Evolutionary conservation across 2,113 vertebrate genomes (phyloP), one percentile per base, ranked within the genome.

Genomic region (Labeo rohita): DNA sequence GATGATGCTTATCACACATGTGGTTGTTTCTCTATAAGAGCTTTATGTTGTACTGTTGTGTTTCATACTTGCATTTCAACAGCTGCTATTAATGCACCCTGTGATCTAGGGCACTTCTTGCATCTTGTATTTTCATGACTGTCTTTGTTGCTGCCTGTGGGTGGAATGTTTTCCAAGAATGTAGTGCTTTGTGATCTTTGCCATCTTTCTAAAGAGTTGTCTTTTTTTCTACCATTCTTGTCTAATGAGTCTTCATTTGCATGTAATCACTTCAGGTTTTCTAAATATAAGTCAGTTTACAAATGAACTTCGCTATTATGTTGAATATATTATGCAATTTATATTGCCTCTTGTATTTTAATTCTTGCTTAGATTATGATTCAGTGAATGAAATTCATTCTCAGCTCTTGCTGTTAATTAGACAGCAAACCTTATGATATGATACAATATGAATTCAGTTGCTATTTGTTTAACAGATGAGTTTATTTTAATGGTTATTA

Each of bases 1-100:
- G 90, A 90, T 66, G 85, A 79, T 74, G 36, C 70, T 80, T 85
- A 84, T 82, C 13, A 84, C 80, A 89, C 84, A 80, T 75, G 83
- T 39, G 76, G 28, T 47, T 80, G 49, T 68, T 21, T n/a, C 47
- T 76, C 50, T 12, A 10, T 76, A 50, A 81, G 59, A 63, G 59
- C n/a, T 81, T 49, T 8, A 65, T 8, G 7, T 34, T 66, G 12
- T 49, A 28, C 43, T 66, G 39, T 45, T 65, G 6, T 80, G 59
- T 65, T 66, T 65, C 34, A 52, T 70, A 52, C 2, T 82, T 6
- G 47, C 15, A 43, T 70, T 28, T 82, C 23, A 70, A 15, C 28
- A 50, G 45, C 63, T 82, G 63, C 45, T 52, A 18, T 68, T 36
- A 50, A 68, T 82, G 63, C 45, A 50, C 63, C 11, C 16, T 21